These are phyloP conservation scores for Lordiphosa collinella DNA, from an alignment of 1,140 invertebrate species.

Conservation along the genomic window DNA sequence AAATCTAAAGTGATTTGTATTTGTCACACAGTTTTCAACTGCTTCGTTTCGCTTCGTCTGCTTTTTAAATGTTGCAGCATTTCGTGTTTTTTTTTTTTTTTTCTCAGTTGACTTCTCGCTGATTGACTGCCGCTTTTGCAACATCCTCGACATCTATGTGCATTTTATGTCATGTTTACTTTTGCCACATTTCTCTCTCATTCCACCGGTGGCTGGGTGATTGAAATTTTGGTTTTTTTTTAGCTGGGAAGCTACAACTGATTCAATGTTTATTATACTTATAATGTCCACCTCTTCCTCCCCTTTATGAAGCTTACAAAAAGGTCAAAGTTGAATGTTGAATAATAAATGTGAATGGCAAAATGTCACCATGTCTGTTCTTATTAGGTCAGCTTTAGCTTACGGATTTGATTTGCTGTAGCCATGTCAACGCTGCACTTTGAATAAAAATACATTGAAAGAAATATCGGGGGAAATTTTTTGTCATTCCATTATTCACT, in stretches of 20 bases:
- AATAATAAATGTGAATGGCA: too few species aligned
- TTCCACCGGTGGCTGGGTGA: slow-evolving; percentile 58
- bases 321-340: too few species aligned
- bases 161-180: slow-evolving; percentile 55
- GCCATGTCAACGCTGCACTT: slow-evolving; percentile 33
- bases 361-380: slow-evolving; percentile 9
- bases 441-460: not conserved
- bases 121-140: slow-evolving; percentile 49
- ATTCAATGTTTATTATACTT: too few species aligned
- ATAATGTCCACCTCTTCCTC: too few species aligned
- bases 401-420: slow-evolving; percentile 37
- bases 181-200: slow-evolving; percentile 63
- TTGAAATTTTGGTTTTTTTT: slow-evolving; percentile 65
- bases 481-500: too few species aligned
- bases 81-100: slow-evolving; percentile 20
- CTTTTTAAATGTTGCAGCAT: slow-evolving; percentile 26
- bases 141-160: slow-evolving; percentile 8
- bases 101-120: slow-evolving; percentile 36
- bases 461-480: not conserved
- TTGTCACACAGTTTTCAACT: slow-evolving; percentile 72
- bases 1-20: slow-evolving; percentile 75
- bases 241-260: too few species aligned
- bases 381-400: slow-evolving; percentile 19
- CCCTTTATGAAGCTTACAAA: too few species aligned
- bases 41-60: slow-evolving; percentile 9